phyloP scores from a whole-genome alignment of 2,113 vertebrate genomes.

The Phrynosoma blainvillii region DNA sequence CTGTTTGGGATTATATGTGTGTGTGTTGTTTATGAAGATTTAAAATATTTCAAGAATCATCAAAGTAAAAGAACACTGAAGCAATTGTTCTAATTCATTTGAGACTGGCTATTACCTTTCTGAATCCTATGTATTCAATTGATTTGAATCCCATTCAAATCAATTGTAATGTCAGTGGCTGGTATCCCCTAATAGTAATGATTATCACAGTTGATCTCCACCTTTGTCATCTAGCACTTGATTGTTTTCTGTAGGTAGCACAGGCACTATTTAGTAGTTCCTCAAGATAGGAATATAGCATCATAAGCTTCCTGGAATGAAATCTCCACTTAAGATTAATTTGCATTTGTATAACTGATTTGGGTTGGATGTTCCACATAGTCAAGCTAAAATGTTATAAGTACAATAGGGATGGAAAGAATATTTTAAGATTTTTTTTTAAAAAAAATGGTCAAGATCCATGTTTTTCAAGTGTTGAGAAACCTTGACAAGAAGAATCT shows the following conservation, averaged over 20 bases:
- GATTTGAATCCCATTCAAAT: background rate
- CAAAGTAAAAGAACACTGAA: slow-evolving; percentile 25
- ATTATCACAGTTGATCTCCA: background rate
- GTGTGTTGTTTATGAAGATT: background rate
- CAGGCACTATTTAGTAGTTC: background rate
- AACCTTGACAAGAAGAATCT: no score
- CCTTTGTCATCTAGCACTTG: background rate
- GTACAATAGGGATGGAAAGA: no score
- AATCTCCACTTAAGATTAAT: background rate
- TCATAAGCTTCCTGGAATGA: background rate
- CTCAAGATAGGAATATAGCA: background rate
- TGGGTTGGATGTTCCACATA: background rate
- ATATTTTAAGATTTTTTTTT: no score
- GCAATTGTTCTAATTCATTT: slow-evolving; percentile 55
- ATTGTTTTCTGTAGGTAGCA: no score
- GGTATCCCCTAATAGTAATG: background rate
- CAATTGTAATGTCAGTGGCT: background rate
- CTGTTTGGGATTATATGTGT: background rate
- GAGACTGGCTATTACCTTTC: background rate
- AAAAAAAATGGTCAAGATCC: no score
- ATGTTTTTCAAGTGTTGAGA: no score
- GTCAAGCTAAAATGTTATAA: no score
- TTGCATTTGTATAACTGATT: background rate
- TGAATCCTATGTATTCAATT: no score
- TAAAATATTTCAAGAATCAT: background rate